phyloP scores from a whole-genome alignment of 2,797 vertebrate genomes.

The Chlorospingus semifuscus region DNA sequence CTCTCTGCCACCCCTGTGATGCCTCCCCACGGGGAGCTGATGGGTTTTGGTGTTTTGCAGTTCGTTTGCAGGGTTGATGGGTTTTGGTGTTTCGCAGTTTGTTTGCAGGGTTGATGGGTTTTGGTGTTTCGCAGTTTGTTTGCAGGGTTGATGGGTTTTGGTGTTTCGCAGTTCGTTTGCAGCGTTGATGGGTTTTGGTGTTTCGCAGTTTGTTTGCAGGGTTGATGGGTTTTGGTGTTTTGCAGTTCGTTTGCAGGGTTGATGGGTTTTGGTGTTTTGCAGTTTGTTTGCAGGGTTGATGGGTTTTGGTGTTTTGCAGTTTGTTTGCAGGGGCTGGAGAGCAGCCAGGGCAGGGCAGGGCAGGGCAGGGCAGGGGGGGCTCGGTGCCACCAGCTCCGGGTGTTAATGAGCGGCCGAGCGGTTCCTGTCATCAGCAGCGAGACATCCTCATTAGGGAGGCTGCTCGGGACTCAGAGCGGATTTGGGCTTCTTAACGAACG shows the following conservation, averaged over 20 bases:
- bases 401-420: background rate
- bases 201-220: background rate
- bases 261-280: too few species aligned
- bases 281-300: background rate
- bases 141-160: background rate
- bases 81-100: background rate
- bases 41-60: background rate
- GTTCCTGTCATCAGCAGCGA: conserved; percentile 15
- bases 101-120: background rate
- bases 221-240: background rate
- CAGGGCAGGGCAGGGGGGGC: background rate
- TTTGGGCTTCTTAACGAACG: conserved; percentile 47
- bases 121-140: too few species aligned
- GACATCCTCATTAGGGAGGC: conserved; percentile 59
- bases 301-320: background rate
- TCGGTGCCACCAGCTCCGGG: background rate
- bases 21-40: background rate
- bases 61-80: background rate
- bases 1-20: background rate
- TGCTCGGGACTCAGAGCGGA: conserved; percentile 19
- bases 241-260: background rate
- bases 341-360: background rate
- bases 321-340: background rate
- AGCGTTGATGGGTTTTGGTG: background rate
- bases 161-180: background rate